Evolutionary conservation across 2,113 vertebrate genomes (phyloP).

Genomic region (Uria lomvia): DNA sequence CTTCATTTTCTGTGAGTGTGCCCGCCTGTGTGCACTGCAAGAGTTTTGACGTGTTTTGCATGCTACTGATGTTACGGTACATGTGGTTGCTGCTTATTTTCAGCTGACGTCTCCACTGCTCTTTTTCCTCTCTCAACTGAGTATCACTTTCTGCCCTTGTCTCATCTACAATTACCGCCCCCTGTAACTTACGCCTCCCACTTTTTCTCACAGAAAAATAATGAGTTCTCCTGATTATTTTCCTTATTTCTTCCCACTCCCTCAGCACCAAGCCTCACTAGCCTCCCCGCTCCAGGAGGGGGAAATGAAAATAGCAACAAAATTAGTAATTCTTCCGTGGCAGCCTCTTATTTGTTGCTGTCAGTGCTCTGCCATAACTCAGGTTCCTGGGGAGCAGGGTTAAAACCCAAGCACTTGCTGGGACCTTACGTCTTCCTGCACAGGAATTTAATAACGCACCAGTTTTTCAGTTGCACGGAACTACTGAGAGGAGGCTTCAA

Average conservation of each 20-base stretch:
- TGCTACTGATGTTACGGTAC: neutral
- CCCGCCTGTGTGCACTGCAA: neutral
- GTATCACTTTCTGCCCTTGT: constrained; percentile 35
- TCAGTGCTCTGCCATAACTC: neutral
- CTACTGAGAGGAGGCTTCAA: neutral
- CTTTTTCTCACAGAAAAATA: constrained; percentile 44
- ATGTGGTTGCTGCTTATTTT: neutral
- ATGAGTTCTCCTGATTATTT: constrained; percentile 43
- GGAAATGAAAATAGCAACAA: constrained; percentile 3
- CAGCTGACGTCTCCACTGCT: neutral
- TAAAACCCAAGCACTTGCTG: neutral
- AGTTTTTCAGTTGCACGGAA: neutral
- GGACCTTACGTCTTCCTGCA: neutral
- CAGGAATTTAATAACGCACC: neutral
- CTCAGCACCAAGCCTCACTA: neutral
- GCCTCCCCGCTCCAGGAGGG: neutral
- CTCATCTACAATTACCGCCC: neutral
- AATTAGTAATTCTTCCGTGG: neutral
- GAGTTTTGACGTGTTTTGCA: neutral
- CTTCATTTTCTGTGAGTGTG: neutral
- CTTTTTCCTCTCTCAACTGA: constrained; percentile 18
- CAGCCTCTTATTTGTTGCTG: neutral
- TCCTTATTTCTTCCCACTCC: constrained; percentile 33
- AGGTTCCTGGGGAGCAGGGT: neutral
- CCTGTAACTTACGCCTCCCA: constrained; percentile 35